Evolutionary conservation across 2,888 invertebrate genomes (phyloP), one percentile per base, ranked within the genome.

Genomic region (Leistus spinibarbis): DNA sequence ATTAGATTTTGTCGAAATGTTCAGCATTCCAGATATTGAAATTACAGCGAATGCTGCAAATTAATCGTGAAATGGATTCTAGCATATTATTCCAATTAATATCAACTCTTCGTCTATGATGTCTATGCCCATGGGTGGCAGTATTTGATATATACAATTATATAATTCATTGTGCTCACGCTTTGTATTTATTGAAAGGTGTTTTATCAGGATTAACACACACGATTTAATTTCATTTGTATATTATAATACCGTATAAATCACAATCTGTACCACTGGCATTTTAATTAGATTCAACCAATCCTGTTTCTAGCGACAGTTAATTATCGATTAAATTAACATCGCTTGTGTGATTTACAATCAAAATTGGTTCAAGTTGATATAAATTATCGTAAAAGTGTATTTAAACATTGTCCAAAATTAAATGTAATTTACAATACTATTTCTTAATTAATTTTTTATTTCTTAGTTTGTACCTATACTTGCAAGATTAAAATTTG

Each of bases 151-250:
- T 66, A 66, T 40, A 65, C 27, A 65, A 16, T 27, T 53, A 19
- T 53, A 66, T 64, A 23, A 64, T 64, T 64, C 64, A 66, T 66
- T 66, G 66, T 66, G 27, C 53, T 66, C 53, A 66, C 66, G 68
- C 40, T 60, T 60, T 57, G 60, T 17, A 57, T 54, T 57, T 57
- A 69, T 69, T 69, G 69, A 69, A 69, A 69, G 69, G 69, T 69
- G 53, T 68, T 27, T 60, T 60, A 69, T 60, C 60, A 69, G 27
- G 60, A 23, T 60, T 69, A 69, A 60, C 60, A 60, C 24, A 24
- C 69, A 60, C 69, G 69, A 69, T 69, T 69, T 69, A 56, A 56
- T 56, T 68, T 68, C 54, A 68, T 68, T 68, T 66, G 66, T 66
- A 40, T 66, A 66, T 66, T 66, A 66, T 66, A 66, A 66, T 66